Evolutionary conservation across 2,888 invertebrate species (phyloP).

Genomic region (Tholera decimalis): DNA sequence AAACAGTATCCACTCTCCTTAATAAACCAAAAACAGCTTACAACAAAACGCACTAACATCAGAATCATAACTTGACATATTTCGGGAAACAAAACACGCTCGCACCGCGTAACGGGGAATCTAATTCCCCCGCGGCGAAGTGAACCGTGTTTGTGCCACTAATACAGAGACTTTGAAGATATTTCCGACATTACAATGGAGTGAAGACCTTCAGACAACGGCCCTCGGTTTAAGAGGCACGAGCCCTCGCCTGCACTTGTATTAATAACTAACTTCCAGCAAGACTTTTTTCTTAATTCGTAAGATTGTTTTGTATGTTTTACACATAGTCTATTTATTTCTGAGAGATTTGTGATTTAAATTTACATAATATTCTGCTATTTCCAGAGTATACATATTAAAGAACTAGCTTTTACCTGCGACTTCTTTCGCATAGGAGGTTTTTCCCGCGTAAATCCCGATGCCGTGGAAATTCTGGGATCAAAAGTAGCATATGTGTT

Average conservation of each 20-base stretch:
- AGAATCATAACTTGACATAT: conserved; percentile 18
- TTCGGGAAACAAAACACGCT: conserved; percentile 26
- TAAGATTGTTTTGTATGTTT: neutral
- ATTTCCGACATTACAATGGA: conserved; percentile 53
- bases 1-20: neutral
- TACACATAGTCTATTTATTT: too few species aligned
- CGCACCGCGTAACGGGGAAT: conserved; percentile 36
- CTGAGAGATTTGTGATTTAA: too few species aligned
- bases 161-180: conserved; percentile 55
- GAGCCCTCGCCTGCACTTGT: conserved; percentile 8
- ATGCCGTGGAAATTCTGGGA: too few species aligned
- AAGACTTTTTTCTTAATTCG: neutral
- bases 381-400: too few species aligned
- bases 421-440: too few species aligned
- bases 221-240: conserved; percentile 39
- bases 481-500: too few species aligned
- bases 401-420: too few species aligned
- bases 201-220: conserved; percentile 39
- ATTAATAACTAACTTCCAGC: conserved; percentile 24
- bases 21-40: neutral
- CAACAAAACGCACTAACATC: conserved; percentile 12
- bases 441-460: too few species aligned
- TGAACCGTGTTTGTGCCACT: conserved; percentile 23
- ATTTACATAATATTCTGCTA: too few species aligned
- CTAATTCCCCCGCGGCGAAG: conserved; percentile 37